Conservation (phyloP, 2,113 vertebrate species). For the Anseranas semipalmata region DNA sequence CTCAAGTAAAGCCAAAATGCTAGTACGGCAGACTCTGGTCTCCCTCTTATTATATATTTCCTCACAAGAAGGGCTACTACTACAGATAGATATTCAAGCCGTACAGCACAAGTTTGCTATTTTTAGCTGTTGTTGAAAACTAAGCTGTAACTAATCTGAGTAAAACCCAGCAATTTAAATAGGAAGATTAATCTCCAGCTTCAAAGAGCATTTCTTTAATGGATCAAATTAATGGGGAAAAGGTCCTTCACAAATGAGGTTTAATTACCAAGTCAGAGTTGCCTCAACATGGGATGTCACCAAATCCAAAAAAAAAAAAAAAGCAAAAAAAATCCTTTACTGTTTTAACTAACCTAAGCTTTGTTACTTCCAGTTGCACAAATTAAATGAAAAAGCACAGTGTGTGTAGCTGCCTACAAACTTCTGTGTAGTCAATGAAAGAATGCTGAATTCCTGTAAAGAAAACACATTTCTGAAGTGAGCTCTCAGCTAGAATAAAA, state of each 20-base stretch:
- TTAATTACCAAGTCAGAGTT: slow-evolving; percentile 62
- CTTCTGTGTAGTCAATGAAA: not conserved
- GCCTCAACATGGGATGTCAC: not conserved
- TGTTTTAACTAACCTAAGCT: not conserved
- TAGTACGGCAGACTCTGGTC: not conserved
- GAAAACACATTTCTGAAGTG: not conserved
- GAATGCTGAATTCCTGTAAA: not conserved
- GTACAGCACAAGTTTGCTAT: slow-evolving; percentile 39
- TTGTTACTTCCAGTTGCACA: not conserved
- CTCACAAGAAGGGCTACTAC: slow-evolving; percentile 42
- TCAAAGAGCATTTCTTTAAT: slow-evolving; percentile 51
- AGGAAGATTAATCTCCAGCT: slow-evolving; percentile 59
- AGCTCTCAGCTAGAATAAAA: not conserved
- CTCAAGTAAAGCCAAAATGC: not conserved
- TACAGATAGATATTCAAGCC: slow-evolving; percentile 56
- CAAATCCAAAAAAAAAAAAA: not conserved
- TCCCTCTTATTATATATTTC: not conserved
- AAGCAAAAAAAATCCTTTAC: not conserved
- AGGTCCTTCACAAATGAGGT: slow-evolving; percentile 43
- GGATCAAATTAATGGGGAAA: slow-evolving; percentile 62
- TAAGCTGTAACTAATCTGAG: slow-evolving; percentile 62
- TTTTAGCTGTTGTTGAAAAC: slow-evolving; percentile 63
- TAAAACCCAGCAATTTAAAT: slow-evolving; percentile 60
- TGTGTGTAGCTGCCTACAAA: not conserved
- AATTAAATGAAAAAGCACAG: not conserved